Conservation (phyloP, 92 coral and sea anemone species). For the Blastomussa wellsi region DNA sequence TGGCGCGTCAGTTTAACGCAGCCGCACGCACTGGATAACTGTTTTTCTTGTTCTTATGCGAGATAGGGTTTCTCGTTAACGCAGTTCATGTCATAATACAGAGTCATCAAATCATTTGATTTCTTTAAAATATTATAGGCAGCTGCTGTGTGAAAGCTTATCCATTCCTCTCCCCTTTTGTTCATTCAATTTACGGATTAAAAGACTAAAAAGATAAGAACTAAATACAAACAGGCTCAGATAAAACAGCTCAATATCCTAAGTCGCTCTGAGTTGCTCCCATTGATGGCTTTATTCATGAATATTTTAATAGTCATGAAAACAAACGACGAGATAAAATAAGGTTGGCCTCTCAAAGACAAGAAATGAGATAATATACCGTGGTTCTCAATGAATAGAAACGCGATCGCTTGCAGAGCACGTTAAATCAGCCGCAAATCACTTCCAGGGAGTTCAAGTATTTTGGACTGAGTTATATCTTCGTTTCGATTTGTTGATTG, state of each 20-base stretch:
- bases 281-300: not conserved
- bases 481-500: constrained; percentile 3
- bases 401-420: not conserved
- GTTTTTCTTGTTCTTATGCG: not conserved
- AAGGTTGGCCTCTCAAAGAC: not conserved
- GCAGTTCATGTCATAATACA: not conserved
- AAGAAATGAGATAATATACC: too few species aligned
- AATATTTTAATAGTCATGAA: not conserved
- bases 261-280: not conserved
- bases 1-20: not conserved
- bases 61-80: not conserved
- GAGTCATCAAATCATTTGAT: not conserved
- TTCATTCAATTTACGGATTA: constrained; percentile 22
- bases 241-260: not conserved
- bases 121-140: constrained; percentile 1
- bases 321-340: not conserved
- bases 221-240: not conserved
- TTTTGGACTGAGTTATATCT: not conserved
- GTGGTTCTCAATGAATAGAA: not conserved
- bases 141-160: not conserved
- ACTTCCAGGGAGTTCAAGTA: not conserved
- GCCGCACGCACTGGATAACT: not conserved
- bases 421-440: not conserved
- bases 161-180: not conserved
- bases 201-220: constrained; percentile 4